Percentiles rank a stretch among this genome's conserved stretches.
Evolutionary conservation across 2,888 invertebrate species (phyloP).

Genomic region (Chloroclystis v-ata): DNA sequence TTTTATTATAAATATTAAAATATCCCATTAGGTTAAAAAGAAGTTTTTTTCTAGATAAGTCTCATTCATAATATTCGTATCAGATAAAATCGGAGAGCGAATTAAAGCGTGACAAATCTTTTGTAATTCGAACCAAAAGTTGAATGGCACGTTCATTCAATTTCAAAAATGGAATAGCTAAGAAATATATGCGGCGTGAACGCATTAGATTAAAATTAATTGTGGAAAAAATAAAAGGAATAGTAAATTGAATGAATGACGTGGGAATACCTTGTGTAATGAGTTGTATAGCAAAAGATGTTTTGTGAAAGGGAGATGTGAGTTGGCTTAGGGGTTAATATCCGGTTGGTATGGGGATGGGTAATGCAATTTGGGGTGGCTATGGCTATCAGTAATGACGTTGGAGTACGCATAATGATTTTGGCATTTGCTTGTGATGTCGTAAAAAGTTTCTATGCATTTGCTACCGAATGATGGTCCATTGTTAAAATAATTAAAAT

Average conservation of each 20-base stretch:
- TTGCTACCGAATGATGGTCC: background rate
- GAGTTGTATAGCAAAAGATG: slow-evolving; percentile 57
- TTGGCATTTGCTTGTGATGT: slow-evolving; percentile 4
- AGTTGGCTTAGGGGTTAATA: slow-evolving; percentile 71
- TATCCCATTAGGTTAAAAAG: too few relatives aligned
- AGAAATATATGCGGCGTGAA: slow-evolving; percentile 75
- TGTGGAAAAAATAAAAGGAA: slow-evolving; percentile 53
- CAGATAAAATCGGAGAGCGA: slow-evolving; percentile 1
- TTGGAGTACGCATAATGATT: slow-evolving; percentile 13
- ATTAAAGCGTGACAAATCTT: slow-evolving; percentile 49
- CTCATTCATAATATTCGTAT: too few relatives aligned
- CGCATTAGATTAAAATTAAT: slow-evolving; percentile 67
- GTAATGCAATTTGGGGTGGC: slow-evolving; percentile 56
- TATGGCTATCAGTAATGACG: slow-evolving; percentile 15
- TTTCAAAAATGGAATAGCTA: slow-evolving; percentile 48
- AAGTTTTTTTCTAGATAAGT: too few relatives aligned
- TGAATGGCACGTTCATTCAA: slow-evolving; percentile 47
- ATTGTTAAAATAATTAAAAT: background rate
- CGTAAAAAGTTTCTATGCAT: background rate
- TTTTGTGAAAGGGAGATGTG: slow-evolving; percentile 59
- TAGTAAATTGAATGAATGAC: slow-evolving; percentile 52
- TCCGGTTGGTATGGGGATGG: slow-evolving; percentile 69
- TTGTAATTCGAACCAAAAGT: slow-evolving; percentile 42
- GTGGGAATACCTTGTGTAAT: slow-evolving; percentile 72
- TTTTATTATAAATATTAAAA: too few relatives aligned